These are phyloP conservation scores for Pteria penguin DNA, from an alignment of 2,888 invertebrate species.

Conservation along the genomic window DNA sequence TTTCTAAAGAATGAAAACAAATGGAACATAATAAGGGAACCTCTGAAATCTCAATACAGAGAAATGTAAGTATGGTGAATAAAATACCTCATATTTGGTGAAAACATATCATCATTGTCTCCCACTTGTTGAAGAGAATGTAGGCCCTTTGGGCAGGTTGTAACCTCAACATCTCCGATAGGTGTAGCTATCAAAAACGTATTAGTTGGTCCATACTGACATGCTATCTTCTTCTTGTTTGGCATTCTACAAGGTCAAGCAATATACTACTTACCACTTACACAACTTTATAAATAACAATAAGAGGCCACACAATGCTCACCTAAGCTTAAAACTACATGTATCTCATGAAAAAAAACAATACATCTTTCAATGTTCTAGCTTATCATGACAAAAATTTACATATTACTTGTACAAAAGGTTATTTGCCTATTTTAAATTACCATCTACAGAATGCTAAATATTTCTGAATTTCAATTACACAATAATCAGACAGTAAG, in stretches of 20 bases:
- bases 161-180: conserved; percentile 67
- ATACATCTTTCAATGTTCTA: neutral
- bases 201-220: conserved; percentile 74
- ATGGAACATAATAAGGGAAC: too few species aligned
- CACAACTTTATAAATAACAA: neutral
- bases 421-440: too few species aligned
- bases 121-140: conserved; percentile 59
- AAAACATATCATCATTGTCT: conserved; percentile 64
- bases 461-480: too few species aligned
- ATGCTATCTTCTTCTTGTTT: conserved; percentile 39
- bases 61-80: too few species aligned
- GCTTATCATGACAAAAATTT: too few species aligned
- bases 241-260: conserved; percentile 34
- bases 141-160: conserved; percentile 71
- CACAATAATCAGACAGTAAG: too few species aligned
- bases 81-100: conserved; percentile 58
- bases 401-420: too few species aligned
- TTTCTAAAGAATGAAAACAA: too few species aligned
- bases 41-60: too few species aligned
- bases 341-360: neutral
- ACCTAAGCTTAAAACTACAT: neutral
- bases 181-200: conserved; percentile 69
- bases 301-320: neutral
- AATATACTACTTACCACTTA: too few species aligned
- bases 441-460: too few species aligned